A percentile compares a stretch with the other conserved stretches of the same genome.
phyloP scores from a whole-genome alignment of 2,797 vertebrate genomes.

The Leptatherina wallacei region DNA sequence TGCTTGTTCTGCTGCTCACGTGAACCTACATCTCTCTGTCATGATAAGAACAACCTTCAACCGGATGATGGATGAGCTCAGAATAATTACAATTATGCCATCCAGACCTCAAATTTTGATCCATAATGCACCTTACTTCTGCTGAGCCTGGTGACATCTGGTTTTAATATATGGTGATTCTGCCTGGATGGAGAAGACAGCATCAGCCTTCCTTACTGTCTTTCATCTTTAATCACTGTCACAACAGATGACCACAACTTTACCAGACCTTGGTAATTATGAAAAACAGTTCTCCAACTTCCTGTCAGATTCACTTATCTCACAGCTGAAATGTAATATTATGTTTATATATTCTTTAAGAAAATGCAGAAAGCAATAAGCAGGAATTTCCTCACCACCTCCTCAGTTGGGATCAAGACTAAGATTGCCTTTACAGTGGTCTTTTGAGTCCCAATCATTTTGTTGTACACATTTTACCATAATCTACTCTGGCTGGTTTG shows the following conservation, averaged over 20 bases:
- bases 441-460: too few relatives aligned
- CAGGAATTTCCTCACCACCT: too few relatives aligned
- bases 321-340: neutral
- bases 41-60: conserved; percentile 40
- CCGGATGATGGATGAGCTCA: conserved; percentile 72
- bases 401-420: too few relatives aligned
- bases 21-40: conserved; percentile 23
- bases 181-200: conserved; percentile 33
- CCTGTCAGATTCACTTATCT: neutral
- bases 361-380: too few relatives aligned
- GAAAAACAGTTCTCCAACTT: neutral
- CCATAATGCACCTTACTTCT: conserved; percentile 51
- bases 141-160: conserved; percentile 73
- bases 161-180: conserved; percentile 75
- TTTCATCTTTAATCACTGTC: conserved; percentile 17
- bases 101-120: conserved; percentile 51
- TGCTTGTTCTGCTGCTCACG: conserved; percentile 35
- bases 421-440: too few relatives aligned
- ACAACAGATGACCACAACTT: conserved; percentile 21
- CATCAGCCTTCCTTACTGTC: conserved; percentile 31
- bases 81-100: conserved; percentile 75
- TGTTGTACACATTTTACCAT: too few relatives aligned
- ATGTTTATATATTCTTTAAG: too few relatives aligned
- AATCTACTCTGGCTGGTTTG: too few relatives aligned
- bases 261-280: conserved; percentile 12